Evolutionary conservation across 1,140 invertebrate genomes (phyloP).

Genomic region (Thalassaphorura encarpata): DNA sequence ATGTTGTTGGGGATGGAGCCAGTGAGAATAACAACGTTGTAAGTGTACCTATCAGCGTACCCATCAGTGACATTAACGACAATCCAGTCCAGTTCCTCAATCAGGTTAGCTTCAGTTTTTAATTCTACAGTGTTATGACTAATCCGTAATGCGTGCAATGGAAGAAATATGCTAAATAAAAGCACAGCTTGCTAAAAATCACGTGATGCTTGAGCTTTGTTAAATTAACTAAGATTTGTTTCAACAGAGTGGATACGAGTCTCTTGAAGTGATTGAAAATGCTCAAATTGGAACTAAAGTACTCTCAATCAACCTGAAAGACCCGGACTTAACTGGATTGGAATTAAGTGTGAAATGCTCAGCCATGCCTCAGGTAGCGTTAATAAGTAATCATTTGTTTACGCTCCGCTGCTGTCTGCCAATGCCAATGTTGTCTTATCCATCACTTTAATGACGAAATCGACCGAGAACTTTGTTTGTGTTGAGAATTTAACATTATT

Average conservation of each 20-base stretch:
- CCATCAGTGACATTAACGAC: conserved; percentile 79
- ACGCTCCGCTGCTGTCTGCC: no score
- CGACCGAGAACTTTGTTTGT: no score
- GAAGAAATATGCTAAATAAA: no score
- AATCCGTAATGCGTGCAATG: background rate
- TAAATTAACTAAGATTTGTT: conserved; percentile 9
- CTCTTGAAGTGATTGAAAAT: conserved; percentile 61
- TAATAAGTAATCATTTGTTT: no score
- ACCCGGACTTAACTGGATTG: conserved; percentile 67
- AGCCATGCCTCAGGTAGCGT: conserved; percentile 42
- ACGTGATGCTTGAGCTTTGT: background rate
- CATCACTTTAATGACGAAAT: no score
- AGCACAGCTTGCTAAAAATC: no score
- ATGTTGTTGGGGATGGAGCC: conserved; percentile 52
- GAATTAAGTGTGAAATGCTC: conserved; percentile 64
- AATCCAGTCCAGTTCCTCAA: conserved; percentile 65
- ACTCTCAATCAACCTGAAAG: conserved; percentile 59
- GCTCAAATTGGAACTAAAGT: conserved; percentile 60
- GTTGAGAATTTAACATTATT: no score
- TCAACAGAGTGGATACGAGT: conserved; percentile 63
- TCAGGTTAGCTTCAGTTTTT: conserved; percentile 44
- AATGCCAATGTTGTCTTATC: no score
- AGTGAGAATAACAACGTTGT: conserved; percentile 59
- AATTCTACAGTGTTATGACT: background rate
- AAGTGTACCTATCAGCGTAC: conserved; percentile 63